Base-by-base conservation (phyloP, 2,888 invertebrate species). In the Apotomis turbidana region DNA sequence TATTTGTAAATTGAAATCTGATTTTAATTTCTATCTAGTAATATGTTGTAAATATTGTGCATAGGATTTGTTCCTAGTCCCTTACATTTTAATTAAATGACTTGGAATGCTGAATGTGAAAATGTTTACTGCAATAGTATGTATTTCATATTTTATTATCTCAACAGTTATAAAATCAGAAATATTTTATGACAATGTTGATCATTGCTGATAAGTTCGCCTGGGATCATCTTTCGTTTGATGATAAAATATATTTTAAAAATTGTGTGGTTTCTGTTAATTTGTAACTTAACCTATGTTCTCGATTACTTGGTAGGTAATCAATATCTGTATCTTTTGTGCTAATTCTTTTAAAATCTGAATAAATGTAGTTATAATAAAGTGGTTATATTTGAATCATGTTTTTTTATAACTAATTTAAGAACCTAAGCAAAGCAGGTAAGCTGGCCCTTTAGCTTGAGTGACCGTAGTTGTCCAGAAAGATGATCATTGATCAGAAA, bases 321-420 rank as follows among this genome's bases (percentile, higher is more conserved):
- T 49, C 27, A 27, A 61, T 49, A 12, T 62, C 61, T 51, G n/a
- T 49, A 61, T 51, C 41, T 46, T 12, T 44, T 60, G 46, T 46
- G 46, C 61, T 36, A 36, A 51, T 49, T 49, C 10, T 61, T 61
- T 59, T 49, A 27, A 62, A 51, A 51, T 27, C 49, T 49, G 9
- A 49, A 76, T 79, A 77, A 74, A 75, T 76, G 76, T 74, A 79
- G 75, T 76, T 75, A 76, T 79, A 81, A 75, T 80, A 81, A 38
- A 80, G 10, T 10, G 49, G 49, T 49, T 49, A 10, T 49, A 49
- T 49, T 49, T 49, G 8, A 49, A 9, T 49, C 10, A 10, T 8
- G 10, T 5, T 6, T 41, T 41, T 41, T 41, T 41, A 41, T 41
- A 6, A 41, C 41, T 27, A 41, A 41, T 41, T 6, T 6, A 41